A percentile compares a stretch with the other conserved stretches of the same genome.
Evolutionary conservation across 2,113 vertebrate genomes (phyloP).

Genomic region (Sialia sialis): DNA sequence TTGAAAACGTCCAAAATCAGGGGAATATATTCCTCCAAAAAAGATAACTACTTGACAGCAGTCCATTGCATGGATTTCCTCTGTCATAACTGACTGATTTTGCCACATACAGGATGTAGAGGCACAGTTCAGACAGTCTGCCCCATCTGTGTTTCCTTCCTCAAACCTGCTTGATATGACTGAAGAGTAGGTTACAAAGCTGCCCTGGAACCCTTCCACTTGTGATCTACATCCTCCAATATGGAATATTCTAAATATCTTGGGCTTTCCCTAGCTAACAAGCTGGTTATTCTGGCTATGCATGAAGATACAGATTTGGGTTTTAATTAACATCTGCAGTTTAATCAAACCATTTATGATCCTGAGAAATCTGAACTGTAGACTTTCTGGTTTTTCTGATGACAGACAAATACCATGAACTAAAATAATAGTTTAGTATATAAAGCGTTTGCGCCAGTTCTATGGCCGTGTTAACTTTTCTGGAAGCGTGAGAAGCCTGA

Average conservation of each 20-base stretch:
- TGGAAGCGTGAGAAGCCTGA: background rate
- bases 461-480: background rate
- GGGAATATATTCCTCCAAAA: background rate
- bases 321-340: slow-evolving; percentile 64
- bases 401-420: slow-evolving; percentile 21
- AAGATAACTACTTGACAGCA: background rate
- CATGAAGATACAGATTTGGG: slow-evolving; percentile 62
- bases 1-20: background rate
- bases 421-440: background rate
- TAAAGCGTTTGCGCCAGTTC: background rate
- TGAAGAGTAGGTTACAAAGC: slow-evolving; percentile 36
- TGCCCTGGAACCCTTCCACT: slow-evolving; percentile 30
- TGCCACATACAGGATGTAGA: background rate
- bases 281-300: slow-evolving; percentile 64
- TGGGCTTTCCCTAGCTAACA: slow-evolving; percentile 47
- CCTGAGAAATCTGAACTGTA: slow-evolving; percentile 61
- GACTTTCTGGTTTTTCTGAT: slow-evolving; percentile 64
- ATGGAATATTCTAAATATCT: slow-evolving; percentile 61
- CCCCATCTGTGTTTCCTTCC: background rate
- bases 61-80: background rate
- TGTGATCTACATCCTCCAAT: slow-evolving; percentile 47
- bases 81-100: background rate
- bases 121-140: background rate
- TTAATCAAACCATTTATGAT: slow-evolving; percentile 63
- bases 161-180: background rate